These are phyloP conservation scores for Pipra filicauda DNA, from an alignment of 2,113 vertebrate species.

Conservation along the genomic window DNA sequence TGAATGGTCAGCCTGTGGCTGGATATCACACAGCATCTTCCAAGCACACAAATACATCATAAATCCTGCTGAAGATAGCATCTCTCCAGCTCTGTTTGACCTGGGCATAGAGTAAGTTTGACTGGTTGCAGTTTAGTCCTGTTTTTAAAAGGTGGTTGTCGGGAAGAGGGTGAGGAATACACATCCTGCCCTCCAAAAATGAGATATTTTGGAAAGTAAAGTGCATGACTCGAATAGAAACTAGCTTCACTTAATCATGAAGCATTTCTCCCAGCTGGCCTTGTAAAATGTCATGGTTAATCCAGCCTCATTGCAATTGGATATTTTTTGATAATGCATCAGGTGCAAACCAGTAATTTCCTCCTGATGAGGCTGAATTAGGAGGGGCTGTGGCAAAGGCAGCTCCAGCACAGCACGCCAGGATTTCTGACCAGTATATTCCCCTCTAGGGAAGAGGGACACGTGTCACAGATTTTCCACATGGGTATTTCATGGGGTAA, in stretches of 20 bases:
- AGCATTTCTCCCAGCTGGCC: conserved; percentile 9
- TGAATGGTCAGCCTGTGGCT: neutral
- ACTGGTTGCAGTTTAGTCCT: neutral
- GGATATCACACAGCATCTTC: neutral
- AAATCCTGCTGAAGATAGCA: neutral
- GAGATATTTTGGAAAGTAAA: neutral
- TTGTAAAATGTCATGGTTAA: conserved; percentile 33
- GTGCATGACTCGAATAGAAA: neutral
- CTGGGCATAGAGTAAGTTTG: neutral
- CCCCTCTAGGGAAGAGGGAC: neutral
- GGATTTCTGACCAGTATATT: neutral
- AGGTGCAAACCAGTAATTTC: conserved; percentile 29
- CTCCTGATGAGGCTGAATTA: neutral
- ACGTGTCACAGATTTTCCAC: neutral
- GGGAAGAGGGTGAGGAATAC: neutral
- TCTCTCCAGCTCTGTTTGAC: neutral
- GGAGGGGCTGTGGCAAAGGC: neutral
- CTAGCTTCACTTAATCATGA: neutral
- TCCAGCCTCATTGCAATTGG: neutral
- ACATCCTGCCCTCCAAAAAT: neutral
- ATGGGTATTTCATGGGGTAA: neutral
- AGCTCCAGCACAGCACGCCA: neutral
- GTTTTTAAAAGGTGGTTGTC: neutral
- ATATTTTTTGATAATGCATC: conserved; percentile 41
- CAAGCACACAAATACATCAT: neutral